Percentiles rank a stretch among this genome's conserved stretches.
Conservation (phyloP, 2,113 vertebrate species). For the Osmerus eperlanus region DNA sequence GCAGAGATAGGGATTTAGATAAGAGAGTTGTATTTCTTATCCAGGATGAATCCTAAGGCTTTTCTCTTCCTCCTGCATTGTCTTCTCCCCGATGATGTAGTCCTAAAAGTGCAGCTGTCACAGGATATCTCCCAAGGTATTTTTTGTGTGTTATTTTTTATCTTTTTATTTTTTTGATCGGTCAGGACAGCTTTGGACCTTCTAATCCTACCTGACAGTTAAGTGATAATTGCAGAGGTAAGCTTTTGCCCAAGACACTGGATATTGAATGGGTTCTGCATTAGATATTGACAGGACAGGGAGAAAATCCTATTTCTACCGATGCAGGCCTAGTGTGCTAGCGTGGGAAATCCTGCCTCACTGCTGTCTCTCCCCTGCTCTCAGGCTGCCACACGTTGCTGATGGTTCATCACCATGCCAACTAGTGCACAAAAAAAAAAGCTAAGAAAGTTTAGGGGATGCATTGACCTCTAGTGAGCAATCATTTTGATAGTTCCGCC, state of each 20-base stretch:
- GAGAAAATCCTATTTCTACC: slow-evolving; percentile 50
- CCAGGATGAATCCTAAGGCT: slow-evolving; percentile 36
- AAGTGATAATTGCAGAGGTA: slow-evolving; percentile 65
- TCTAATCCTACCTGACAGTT: slow-evolving; percentile 69
- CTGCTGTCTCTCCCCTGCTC: slow-evolving; percentile 5
- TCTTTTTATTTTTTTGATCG: slow-evolving; percentile 43
- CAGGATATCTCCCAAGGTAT: slow-evolving; percentile 41
- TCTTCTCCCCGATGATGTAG: slow-evolving; percentile 36
- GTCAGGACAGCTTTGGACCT: slow-evolving; percentile 51
- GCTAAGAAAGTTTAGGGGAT: neutral
- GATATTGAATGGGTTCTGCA: slow-evolving; percentile 51
- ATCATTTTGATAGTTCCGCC: neutral
- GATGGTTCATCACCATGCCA: too few relatives aligned
- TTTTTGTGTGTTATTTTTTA: neutral
- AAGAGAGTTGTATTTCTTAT: slow-evolving; percentile 53
- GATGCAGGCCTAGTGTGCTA: slow-evolving; percentile 25
- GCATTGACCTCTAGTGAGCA: too few relatives aligned
- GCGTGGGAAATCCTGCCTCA: slow-evolving; percentile 52
- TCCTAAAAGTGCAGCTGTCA: slow-evolving; percentile 47
- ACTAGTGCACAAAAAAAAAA: neutral
- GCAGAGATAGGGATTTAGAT: slow-evolving; percentile 46
- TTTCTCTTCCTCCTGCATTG: slow-evolving; percentile 26
- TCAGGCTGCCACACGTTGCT: neutral
- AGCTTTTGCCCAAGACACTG: slow-evolving; percentile 52
- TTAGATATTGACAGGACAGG: slow-evolving; percentile 45